Conservation (phyloP, 2,888 invertebrate genomes). For the Eilema caniola region DNA sequence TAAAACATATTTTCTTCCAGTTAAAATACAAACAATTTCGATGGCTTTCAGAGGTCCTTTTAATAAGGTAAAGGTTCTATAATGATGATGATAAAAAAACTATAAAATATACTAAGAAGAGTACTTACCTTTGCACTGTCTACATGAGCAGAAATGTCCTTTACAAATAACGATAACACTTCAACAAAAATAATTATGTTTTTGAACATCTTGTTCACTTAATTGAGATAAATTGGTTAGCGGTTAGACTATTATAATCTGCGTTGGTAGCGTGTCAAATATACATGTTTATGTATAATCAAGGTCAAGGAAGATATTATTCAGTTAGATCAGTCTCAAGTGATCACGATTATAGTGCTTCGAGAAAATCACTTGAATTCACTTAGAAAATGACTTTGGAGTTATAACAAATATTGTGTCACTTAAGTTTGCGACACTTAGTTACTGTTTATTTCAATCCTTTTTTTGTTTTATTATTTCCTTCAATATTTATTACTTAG, state of each 20-base stretch:
- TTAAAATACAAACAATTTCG: too few relatives aligned
- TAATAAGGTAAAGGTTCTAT: too few relatives aligned
- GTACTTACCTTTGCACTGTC: slow-evolving; percentile 74
- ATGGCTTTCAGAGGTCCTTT: too few relatives aligned
- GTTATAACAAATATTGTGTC: too few relatives aligned
- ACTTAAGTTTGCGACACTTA: background rate
- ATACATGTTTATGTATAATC: background rate
- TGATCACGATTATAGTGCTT: background rate
- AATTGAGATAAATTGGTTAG: background rate
- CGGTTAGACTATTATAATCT: background rate
- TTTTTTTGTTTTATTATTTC: background rate
- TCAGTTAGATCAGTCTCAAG: background rate
- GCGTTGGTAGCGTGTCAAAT: background rate
- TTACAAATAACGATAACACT: slow-evolving; percentile 21
- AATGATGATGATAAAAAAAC: too few relatives aligned
- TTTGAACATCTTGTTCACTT: slow-evolving; percentile 33
- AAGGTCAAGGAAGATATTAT: background rate
- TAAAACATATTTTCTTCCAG: too few relatives aligned
- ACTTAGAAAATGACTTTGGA: background rate
- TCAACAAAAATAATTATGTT: slow-evolving; percentile 17
- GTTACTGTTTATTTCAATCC: background rate
- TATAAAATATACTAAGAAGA: too few relatives aligned
- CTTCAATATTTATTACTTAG: background rate
- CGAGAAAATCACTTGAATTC: background rate
- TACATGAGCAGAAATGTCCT: slow-evolving; percentile 62